These are phyloP conservation scores for Danionella dracula DNA, from an alignment of 2,797 vertebrate species.

Conservation along the genomic window DNA sequence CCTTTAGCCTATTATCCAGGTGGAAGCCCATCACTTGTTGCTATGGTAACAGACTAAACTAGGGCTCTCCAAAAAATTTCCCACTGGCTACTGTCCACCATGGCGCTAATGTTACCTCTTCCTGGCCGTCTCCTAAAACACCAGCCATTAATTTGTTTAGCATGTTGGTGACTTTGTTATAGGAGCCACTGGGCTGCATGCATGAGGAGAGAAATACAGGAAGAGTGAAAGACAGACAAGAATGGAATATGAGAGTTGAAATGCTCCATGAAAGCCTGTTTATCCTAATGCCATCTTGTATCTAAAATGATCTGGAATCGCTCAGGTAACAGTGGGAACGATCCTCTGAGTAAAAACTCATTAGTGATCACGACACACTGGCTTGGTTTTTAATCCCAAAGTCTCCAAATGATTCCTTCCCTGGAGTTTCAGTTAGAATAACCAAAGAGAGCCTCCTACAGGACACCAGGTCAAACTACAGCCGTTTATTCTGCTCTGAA, in stretches of 20 bases:
- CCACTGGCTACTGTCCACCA: constrained; percentile 13
- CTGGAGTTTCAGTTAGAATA: constrained; percentile 3
- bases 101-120: constrained; percentile 77
- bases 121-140: constrained; percentile 64
- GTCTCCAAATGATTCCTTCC: not conserved
- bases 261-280: no score
- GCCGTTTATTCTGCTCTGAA: no score
- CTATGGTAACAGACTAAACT: constrained; percentile 23
- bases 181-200: constrained; percentile 72
- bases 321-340: not conserved
- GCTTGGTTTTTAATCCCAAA: not conserved
- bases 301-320: not conserved
- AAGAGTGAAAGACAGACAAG: not conserved
- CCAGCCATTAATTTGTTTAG: constrained; percentile 78
- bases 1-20: constrained; percentile 20
- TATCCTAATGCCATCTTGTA: not conserved
- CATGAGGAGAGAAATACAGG: constrained; percentile 43
- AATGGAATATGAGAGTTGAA: not conserved
- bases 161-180: constrained; percentile 80
- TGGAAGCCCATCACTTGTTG: constrained; percentile 13
- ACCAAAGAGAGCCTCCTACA: constrained; percentile 16
- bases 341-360: not conserved
- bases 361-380: constrained; percentile 22
- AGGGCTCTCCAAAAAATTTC: constrained; percentile 9
- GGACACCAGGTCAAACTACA: not conserved